Conservation (phyloP, 2,113 vertebrate genomes). For the Regulus satrapa region DNA sequence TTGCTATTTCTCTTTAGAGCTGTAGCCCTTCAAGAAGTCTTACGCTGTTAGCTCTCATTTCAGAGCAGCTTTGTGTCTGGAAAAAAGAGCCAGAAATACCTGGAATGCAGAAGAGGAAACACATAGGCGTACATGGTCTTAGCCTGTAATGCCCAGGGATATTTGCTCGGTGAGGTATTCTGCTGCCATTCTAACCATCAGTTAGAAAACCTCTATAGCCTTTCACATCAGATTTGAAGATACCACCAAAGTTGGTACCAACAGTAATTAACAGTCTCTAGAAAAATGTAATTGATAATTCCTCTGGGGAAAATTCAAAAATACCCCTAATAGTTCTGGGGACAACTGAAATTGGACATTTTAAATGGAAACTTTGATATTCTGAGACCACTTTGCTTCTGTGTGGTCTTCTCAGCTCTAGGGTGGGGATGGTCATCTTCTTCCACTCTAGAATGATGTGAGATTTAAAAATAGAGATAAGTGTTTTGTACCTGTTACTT, state of each 20-base stretch:
- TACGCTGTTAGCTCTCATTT: background rate
- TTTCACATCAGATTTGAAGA: background rate
- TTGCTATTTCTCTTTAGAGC: background rate
- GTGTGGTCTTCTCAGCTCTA: background rate
- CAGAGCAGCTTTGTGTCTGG: background rate
- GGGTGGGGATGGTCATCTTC: background rate
- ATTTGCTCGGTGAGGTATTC: background rate
- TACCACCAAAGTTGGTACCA: background rate
- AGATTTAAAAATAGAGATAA: background rate
- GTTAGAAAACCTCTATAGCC: background rate
- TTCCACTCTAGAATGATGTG: background rate
- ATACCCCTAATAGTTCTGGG: background rate
- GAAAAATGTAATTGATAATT: background rate
- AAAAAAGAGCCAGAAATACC: background rate
- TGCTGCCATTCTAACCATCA: background rate
- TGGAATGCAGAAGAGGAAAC: background rate
- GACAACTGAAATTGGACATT: background rate
- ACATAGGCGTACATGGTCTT: rapidly evolving
- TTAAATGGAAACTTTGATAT: background rate
- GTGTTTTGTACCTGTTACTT: background rate
- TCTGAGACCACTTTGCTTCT: background rate
- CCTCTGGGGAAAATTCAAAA: background rate
- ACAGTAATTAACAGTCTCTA: background rate
- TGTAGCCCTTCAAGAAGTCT: background rate
- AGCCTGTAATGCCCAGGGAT: background rate